phyloP scores from a whole-genome alignment of 2,113 vertebrate species.

The Ciconia stormi region DNA sequence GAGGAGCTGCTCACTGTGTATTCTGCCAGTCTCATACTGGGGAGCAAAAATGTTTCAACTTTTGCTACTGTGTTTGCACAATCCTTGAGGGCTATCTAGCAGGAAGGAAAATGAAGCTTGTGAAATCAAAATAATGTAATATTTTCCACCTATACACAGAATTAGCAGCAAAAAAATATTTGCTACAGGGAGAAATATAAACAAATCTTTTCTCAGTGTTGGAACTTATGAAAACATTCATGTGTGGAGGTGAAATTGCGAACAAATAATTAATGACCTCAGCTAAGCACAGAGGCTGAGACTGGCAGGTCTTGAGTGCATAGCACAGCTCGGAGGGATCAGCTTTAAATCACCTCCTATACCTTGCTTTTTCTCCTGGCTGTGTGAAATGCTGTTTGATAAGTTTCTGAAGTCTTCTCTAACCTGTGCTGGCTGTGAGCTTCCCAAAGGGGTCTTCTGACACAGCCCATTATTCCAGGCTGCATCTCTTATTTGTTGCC shows the following conservation, averaged over 20 bases:
- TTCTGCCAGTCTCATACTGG: neutral
- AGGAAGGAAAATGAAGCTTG: neutral
- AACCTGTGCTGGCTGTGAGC: neutral
- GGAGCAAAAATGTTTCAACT: neutral
- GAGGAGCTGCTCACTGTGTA: neutral
- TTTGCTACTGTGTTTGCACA: neutral
- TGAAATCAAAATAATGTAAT: neutral
- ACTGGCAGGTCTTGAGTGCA: neutral
- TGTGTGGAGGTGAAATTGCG: neutral
- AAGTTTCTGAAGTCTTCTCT: neutral
- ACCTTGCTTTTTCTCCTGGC: neutral
- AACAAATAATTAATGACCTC: neutral
- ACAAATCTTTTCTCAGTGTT: neutral
- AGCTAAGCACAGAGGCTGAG: neutral
- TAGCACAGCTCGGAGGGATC: neutral
- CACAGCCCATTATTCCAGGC: neutral
- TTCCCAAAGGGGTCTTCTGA: neutral
- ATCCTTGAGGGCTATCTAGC: neutral
- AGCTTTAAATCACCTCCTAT: neutral
- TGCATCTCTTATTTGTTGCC: neutral
- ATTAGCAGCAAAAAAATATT: neutral
- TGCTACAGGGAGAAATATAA: neutral
- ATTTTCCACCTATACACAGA: neutral
- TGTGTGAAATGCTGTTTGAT: neutral
- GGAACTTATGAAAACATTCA: neutral